Conservation (phyloP, 2,797 vertebrate genomes). For the Hylomyscus alleni region DNA sequence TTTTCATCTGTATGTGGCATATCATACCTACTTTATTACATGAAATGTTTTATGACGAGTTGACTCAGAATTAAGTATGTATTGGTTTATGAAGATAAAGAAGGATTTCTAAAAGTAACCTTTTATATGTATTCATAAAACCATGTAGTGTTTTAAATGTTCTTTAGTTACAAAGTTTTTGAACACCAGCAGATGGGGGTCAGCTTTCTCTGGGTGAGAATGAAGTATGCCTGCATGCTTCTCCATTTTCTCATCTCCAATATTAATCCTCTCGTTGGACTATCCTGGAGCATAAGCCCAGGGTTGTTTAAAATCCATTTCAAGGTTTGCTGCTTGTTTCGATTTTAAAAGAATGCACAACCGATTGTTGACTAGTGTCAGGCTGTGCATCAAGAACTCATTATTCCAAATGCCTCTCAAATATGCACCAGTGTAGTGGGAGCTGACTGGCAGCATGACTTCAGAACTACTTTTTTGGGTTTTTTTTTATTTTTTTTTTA, state of each 20-base stretch:
- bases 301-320: conserved; percentile 18
- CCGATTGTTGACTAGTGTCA: not conserved
- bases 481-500: too few relatives aligned
- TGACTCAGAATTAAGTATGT: not conserved
- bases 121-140: not conserved
- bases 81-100: conserved; percentile 19
- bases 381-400: conserved; percentile 21
- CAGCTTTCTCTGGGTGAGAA: conserved; percentile 4
- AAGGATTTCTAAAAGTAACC: not conserved
- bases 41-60: conserved; percentile 60
- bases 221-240: not conserved
- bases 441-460: conserved; percentile 32
- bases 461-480: not conserved
- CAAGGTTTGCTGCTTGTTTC: not conserved
- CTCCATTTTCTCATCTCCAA: not conserved
- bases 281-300: not conserved
- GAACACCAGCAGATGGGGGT: conserved; percentile 40
- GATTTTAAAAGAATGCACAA: conserved; percentile 38
- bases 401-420: conserved; percentile 6
- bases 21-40: conserved; percentile 81
- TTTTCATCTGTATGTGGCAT: conserved; percentile 87
- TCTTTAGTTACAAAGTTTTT: not conserved
- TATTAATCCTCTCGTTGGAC: not conserved
- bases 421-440: not conserved
- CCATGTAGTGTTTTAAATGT: conserved; percentile 1